Evolutionary conservation across 2,113 vertebrate species (phyloP), one percentile per base, ranked within the genome.

Genomic region (Nyctibius bracteatus): DNA sequence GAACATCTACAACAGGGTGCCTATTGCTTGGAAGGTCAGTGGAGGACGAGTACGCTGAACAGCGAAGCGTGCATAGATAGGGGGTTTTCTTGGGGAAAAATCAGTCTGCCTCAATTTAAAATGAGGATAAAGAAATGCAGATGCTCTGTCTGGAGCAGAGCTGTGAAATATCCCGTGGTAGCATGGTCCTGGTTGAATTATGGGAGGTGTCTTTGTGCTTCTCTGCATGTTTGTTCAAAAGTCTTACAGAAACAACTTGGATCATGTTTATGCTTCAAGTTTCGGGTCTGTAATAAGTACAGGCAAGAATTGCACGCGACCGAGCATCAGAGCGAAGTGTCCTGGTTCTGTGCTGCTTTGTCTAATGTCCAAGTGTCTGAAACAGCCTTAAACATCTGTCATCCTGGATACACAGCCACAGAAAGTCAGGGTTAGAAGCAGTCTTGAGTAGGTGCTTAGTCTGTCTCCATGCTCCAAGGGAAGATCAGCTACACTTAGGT

Each of bases 1-100:
- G 99, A 99, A 99, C 88, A 98, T 99, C 84, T 99, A 99, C 96
- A 99, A 99, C 97, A 98, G 99, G 95, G 99, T 99, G 99, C 99
- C 99, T 17, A 98, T 99, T 5, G 99, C 99, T 62, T 98, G 99
- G 46, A 99, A 99, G 99, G 99, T 99, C 71, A 88, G 98, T 72
- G 4, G 66, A 33, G 33, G 9, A 17, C 9, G 2, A 5, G n/a
- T 4, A 4, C 23, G n/a, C n/a, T 4, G 9, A 43, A 31, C 10
- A 5, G 63, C 15, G n/a, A 21, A 9, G 14, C 30, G 70, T 66
- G 52, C 43, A 73, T 22, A 8, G 49, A 11, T 30, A 1, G 0
- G 43, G 51, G 59, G 5, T 57, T 62, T 65, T 18, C 78, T 49
- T 49, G 37, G 58, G 77, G 55, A 43, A 73, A 71, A 89, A 39